phyloP scores from a whole-genome alignment of 1,140 invertebrate species.

The Eumaeus atala region DNA sequence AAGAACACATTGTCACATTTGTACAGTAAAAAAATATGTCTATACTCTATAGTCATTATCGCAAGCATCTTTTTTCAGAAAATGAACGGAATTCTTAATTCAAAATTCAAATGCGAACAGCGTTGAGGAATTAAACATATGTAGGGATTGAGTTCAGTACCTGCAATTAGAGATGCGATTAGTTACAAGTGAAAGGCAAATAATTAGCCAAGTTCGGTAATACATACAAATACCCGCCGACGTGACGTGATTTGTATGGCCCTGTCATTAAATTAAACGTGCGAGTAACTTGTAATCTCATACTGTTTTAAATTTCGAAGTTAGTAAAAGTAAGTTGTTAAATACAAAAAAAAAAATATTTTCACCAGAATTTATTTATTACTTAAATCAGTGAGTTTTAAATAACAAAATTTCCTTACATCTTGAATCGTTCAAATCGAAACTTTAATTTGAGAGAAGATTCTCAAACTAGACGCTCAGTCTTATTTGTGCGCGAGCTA shows the following conservation, averaged over 20 bases:
- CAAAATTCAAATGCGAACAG: background rate
- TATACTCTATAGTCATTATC: too few species aligned
- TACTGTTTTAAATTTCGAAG: too few species aligned
- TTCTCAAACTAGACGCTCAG: background rate
- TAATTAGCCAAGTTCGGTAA: conserved; percentile 44
- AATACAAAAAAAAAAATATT: too few species aligned
- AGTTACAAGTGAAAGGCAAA: conserved; percentile 49
- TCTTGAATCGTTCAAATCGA: background rate
- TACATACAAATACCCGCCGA: conserved; percentile 28
- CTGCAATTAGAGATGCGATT: conserved; percentile 34
- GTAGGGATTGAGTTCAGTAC: background rate
- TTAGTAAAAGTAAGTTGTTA: too few species aligned
- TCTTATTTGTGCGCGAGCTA: conserved; percentile 43
- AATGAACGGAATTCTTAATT: too few species aligned
- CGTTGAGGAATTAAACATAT: background rate
- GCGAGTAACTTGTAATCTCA: too few species aligned
- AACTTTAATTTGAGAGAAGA: conserved; percentile 5
- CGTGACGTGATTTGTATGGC: background rate
- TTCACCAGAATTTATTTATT: too few species aligned
- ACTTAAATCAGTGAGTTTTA: background rate
- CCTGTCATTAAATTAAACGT: background rate
- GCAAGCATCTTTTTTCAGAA: too few species aligned
- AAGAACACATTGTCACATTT: too few species aligned
- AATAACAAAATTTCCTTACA: background rate
- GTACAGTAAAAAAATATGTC: too few species aligned